phyloP scores from a whole-genome alignment of 2,888 invertebrate genomes.

The Pyrrhosoma nymphula region DNA sequence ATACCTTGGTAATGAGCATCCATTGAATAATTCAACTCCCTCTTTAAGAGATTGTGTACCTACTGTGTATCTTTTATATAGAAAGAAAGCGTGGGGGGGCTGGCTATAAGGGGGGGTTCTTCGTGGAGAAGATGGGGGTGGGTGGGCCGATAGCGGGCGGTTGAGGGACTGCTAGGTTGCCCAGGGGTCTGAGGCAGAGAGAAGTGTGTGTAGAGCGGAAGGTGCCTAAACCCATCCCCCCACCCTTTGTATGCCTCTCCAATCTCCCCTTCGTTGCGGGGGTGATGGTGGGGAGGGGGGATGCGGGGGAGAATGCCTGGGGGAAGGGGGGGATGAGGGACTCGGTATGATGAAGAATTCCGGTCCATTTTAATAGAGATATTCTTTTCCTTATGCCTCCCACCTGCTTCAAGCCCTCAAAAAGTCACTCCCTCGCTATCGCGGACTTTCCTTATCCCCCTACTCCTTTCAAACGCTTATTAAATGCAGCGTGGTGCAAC shows the following conservation, averaged over 20 bases:
- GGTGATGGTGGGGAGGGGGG: neutral
- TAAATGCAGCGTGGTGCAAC: too few relatives aligned
- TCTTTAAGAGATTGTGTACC: conserved; percentile 61
- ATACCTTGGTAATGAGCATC: conserved; percentile 66
- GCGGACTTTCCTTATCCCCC: too few relatives aligned
- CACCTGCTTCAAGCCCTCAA: neutral
- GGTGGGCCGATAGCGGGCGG: neutral
- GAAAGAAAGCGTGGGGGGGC: neutral
- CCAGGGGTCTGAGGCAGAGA: neutral
- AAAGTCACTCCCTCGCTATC: neutral
- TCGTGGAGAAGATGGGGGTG: neutral
- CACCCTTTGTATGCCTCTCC: neutral
- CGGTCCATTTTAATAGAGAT: conserved; percentile 35
- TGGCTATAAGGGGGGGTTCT: neutral
- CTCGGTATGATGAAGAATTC: conserved; percentile 16
- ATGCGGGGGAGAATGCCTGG: neutral
- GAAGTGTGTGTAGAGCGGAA: neutral
- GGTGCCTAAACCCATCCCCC: neutral
- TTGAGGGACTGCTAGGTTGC: neutral
- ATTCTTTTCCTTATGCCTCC: neutral
- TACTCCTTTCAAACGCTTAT: too few relatives aligned
- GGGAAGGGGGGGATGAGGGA: neutral
- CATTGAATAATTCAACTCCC: conserved; percentile 63
- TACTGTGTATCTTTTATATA: conserved; percentile 49
- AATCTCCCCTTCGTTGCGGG: neutral